phyloP scores from a whole-genome alignment of 2,888 invertebrate species.

The Xestia c-nigrum region DNA sequence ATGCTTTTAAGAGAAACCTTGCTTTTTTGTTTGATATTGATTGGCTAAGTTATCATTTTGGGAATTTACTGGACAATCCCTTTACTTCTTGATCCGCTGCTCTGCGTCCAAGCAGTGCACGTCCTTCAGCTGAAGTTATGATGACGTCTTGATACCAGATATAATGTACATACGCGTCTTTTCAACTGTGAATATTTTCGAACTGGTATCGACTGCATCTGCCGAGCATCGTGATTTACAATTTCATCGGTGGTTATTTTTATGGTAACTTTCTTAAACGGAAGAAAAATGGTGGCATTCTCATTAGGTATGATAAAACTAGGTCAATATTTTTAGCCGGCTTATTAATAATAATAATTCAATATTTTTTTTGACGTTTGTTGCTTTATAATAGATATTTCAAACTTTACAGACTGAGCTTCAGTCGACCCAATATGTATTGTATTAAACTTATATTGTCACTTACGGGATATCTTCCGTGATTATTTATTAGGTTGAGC shows the following conservation, averaged over 20 bases:
- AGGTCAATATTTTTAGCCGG: no score
- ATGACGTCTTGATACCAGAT: not conserved
- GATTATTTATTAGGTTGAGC: no score
- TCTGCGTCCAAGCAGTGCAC: no score
- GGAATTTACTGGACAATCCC: not conserved
- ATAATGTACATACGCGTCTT: not conserved
- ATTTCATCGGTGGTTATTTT: not conserved
- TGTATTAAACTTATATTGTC: no score
- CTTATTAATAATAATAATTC: no score
- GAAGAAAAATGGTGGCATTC: no score
- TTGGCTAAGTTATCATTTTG: conserved; percentile 11
- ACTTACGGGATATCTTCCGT: no score
- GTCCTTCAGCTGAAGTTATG: no score
- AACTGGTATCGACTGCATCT: not conserved
- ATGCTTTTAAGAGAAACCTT: conserved; percentile 66
- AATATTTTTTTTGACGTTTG: no score
- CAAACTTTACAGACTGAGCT: no score
- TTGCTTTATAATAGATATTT: no score
- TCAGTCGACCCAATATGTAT: no score
- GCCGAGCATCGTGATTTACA: not conserved
- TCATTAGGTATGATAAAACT: not conserved
- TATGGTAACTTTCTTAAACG: not conserved
- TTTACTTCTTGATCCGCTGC: not conserved
- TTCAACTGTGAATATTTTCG: not conserved
- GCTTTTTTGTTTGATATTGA: conserved; percentile 53